Evolutionary conservation across 2,797 vertebrate genomes (phyloP).

Genomic region (Manis crassicaudata): DNA sequence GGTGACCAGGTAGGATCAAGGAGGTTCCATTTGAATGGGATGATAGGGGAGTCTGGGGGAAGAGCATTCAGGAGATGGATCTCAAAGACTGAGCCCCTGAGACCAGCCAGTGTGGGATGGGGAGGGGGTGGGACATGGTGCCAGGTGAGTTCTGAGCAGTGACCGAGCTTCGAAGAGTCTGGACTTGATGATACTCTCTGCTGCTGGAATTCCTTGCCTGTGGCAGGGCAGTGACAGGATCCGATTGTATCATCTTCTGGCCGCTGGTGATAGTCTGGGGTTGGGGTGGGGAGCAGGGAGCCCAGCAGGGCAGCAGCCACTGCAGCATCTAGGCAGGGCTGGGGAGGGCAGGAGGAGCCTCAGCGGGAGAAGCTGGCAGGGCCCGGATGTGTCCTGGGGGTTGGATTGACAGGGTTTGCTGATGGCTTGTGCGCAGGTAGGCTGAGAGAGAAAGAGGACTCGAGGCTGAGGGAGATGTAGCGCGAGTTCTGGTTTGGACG

Average conservation of each 20-base stretch:
- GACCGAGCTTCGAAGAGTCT: background rate
- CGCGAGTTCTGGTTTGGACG: slow-evolving; percentile 28
- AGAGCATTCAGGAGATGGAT: background rate
- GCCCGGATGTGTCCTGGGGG: background rate
- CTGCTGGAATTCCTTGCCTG: background rate
- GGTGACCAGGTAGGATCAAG: background rate
- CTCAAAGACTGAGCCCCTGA: background rate
- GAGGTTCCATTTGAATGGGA: background rate
- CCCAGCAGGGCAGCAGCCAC: background rate
- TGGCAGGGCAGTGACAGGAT: background rate
- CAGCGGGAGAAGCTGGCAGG: fast-evolving
- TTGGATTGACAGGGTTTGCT: background rate
- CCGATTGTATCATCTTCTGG: fast-evolving
- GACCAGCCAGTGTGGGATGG: background rate
- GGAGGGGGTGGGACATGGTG: background rate
- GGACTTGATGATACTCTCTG: background rate
- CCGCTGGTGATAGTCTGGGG: background rate
- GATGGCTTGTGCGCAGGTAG: background rate
- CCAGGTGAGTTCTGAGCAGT: background rate
- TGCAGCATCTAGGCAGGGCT: background rate
- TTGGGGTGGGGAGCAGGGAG: background rate
- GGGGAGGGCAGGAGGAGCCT: background rate
- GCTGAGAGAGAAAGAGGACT: background rate
- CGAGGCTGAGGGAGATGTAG: background rate
- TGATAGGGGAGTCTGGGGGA: background rate